phyloP scores from a whole-genome alignment of 2,113 vertebrate species.

The Phalacrocorax pelagicus region DNA sequence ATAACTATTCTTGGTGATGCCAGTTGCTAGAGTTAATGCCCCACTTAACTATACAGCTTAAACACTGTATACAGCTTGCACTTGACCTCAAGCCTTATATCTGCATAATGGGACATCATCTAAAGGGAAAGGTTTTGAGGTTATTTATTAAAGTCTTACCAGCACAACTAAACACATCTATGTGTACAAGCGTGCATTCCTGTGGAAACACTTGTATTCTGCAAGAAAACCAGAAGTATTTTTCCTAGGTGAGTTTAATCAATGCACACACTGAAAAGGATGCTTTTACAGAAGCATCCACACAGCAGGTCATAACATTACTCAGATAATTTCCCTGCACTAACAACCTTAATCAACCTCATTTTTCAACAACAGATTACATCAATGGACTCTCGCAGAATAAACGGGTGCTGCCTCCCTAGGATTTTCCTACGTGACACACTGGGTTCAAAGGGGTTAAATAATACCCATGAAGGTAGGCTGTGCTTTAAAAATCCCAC shows the following conservation, averaged over 20 bases:
- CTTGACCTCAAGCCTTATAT: neutral
- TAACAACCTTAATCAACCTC: neutral
- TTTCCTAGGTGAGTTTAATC: neutral
- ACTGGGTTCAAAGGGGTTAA: neutral
- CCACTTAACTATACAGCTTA: neutral
- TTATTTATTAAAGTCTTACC: neutral
- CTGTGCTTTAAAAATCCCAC: neutral
- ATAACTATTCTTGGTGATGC: neutral
- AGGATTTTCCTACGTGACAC: neutral
- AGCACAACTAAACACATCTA: neutral
- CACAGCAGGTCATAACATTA: neutral
- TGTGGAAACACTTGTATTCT: neutral
- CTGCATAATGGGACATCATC: neutral
- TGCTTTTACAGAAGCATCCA: neutral
- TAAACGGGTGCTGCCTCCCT: neutral
- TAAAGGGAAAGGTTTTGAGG: neutral
- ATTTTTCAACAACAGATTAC: conserved; percentile 7
- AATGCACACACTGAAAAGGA: neutral
- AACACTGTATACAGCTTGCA: neutral
- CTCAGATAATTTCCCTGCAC: neutral
- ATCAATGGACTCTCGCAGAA: neutral
- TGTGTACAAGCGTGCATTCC: neutral
- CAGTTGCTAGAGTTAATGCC: neutral
- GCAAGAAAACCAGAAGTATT: neutral
- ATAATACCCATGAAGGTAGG: neutral